Conservation (phyloP, 2,113 vertebrate genomes). For the Dipodomys stephensi region DNA sequence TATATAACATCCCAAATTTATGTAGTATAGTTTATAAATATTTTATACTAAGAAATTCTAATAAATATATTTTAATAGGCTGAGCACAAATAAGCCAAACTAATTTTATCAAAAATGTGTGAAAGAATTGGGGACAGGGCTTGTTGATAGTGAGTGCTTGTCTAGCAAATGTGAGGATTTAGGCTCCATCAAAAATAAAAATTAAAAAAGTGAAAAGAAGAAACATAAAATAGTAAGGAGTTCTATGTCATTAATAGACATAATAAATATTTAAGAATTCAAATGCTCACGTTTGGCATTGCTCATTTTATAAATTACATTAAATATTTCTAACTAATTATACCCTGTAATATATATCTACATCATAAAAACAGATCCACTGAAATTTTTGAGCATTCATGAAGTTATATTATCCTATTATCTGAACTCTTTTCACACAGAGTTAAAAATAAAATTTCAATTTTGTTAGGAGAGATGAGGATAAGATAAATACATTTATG, state of each 20-base stretch:
- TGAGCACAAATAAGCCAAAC: slow-evolving; percentile 49
- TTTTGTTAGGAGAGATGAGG: background rate
- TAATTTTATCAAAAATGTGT: background rate
- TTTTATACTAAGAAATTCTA: slow-evolving; percentile 34
- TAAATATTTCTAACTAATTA: background rate
- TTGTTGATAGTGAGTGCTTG: background rate
- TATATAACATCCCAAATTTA: slow-evolving; percentile 48
- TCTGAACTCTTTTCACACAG: background rate
- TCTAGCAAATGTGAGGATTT: background rate
- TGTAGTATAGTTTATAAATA: slow-evolving; percentile 53
- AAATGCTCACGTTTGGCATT: background rate
- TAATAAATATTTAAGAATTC: background rate
- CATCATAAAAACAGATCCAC: background rate
- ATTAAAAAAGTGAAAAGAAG: background rate
- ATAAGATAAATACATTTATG: slow-evolving; percentile 16
- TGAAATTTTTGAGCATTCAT: background rate
- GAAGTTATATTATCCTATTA: background rate
- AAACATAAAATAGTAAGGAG: background rate
- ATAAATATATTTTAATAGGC: slow-evolving; percentile 14
- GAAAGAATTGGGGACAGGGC: no score
- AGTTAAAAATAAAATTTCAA: background rate
- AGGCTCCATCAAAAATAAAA: background rate
- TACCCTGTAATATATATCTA: background rate
- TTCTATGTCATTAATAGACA: background rate
- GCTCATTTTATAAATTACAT: background rate